Base-by-base conservation (phyloP, 2,113 vertebrate genomes). In the Poeciliopsis prolifica region DNA sequence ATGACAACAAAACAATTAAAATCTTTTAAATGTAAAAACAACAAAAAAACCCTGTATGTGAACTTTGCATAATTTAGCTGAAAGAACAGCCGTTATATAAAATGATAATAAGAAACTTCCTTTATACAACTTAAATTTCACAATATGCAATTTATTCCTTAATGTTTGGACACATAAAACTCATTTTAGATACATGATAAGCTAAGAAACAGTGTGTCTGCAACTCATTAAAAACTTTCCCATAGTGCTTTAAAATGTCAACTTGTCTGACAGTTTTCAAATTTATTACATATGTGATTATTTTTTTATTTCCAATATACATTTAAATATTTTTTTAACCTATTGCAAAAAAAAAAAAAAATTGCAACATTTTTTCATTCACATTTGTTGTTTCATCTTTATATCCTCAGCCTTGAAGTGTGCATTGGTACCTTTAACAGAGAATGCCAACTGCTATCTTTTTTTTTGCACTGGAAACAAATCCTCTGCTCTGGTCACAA, bases 401-500 rank as follows among this genome's bases (percentile, higher is more conserved):
- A 79, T 51, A 62, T 80, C 71, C 74, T 54, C 74, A 78, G 63
- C 74, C 79, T 63, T 71, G 68, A 70, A 69, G 5, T 65, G 65
- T 63, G 75, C 42, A 70, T 70, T 58, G 61, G 35, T 42, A 44
- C 67, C 63, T 70, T 81, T 77, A 81, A 71, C 65, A 82, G 48
- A 91, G 89, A 82, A 68, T 67, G 75, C 1, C 42, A 79, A 61
- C 77, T 60, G 86, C 72, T 69, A 87, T 84, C 88, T 3, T 88
- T 48, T 7, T 35, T 35, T 35, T 37, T 58, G 61, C 75, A 74
- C 86, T 91, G 74, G 70, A 91, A 89, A 79, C 28, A 71, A 72
- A 84, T 87, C 81, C 89, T 83, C 65, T 89, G 86, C 74, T 89
- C 79, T 72, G 80, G 88, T 87, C 77, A 76, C 77, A 70, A 70